phyloP scores from a whole-genome alignment of 1,140 invertebrate genomes.

The Chironomus tepperi region DNA sequence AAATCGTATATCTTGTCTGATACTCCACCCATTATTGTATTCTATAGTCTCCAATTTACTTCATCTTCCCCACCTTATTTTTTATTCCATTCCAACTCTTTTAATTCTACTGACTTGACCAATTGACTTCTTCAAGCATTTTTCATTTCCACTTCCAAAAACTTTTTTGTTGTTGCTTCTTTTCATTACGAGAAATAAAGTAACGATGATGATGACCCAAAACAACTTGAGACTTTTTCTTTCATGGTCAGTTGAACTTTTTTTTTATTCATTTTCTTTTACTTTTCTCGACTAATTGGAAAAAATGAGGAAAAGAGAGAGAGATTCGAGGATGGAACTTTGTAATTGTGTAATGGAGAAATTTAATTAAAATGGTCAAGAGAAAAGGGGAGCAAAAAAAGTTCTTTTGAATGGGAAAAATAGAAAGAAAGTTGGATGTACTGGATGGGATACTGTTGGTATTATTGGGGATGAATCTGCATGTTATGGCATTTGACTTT shows the following conservation, averaged over 20 bases:
- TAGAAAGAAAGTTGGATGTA: too few relatives aligned
- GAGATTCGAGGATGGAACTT: neutral
- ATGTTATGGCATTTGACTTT: too few relatives aligned
- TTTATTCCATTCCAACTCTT: neutral
- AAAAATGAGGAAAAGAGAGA: neutral
- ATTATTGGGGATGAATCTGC: too few relatives aligned
- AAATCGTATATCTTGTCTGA: neutral
- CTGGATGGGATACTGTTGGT: too few relatives aligned
- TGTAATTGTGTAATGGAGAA: neutral
- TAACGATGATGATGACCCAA: neutral
- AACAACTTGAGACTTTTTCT: constrained; percentile 7
- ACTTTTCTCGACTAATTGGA: neutral
- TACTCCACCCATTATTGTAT: neutral
- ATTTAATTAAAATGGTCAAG: too few relatives aligned
- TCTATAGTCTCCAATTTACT: neutral
- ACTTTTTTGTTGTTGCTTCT: too few relatives aligned
- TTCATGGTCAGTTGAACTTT: neutral
- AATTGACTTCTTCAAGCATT: neutral
- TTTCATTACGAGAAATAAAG: too few relatives aligned
- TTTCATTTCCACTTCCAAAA: too few relatives aligned
- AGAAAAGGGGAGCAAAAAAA: too few relatives aligned
- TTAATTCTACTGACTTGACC: neutral
- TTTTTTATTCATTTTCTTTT: neutral
- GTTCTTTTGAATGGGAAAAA: too few relatives aligned
- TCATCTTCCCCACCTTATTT: neutral